phyloP scores from a whole-genome alignment of 2,113 vertebrate genomes.

The Stigmatopora nigra region DNA sequence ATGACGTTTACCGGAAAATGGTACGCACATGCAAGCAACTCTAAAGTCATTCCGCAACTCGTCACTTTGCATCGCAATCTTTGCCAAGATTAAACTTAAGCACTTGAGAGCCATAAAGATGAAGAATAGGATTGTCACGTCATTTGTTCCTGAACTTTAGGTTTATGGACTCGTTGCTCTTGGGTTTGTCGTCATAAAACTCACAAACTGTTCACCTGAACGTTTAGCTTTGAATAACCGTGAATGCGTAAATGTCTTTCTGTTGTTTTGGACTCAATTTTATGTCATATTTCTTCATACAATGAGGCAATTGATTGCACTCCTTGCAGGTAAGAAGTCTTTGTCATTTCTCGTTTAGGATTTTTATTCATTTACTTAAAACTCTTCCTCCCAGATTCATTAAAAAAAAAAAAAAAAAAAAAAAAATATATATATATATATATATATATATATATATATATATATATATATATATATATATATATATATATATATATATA shows the following conservation, averaged over 20 bases:
- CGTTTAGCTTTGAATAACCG: not conserved
- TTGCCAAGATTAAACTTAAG: not conserved
- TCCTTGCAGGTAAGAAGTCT: conserved; percentile 56
- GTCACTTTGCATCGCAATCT: not conserved
- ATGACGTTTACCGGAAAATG: not conserved
- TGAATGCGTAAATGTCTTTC: conserved; percentile 2
- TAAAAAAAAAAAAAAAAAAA: no score
- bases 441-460: no score
- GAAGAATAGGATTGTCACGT: conserved; percentile 1
- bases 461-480: no score
- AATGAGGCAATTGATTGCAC: conserved; percentile 46
- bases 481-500: no score
- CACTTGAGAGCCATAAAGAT: conserved; percentile 22
- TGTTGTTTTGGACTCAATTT: not conserved
- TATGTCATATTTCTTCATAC: conserved; percentile 13
- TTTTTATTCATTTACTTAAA: not conserved
- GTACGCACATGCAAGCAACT: not conserved
- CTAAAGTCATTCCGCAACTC: not conserved
- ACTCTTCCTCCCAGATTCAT: not conserved
- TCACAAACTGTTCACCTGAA: conserved; percentile 1
- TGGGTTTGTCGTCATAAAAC: conserved; percentile 26
- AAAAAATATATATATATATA: no score
- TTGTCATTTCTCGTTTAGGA: not conserved
- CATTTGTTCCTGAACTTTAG: conserved; percentile 54
- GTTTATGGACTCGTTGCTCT: conserved; percentile 30